phyloP scores from a whole-genome alignment of 2,113 vertebrate species.

The Cettia cetti region DNA sequence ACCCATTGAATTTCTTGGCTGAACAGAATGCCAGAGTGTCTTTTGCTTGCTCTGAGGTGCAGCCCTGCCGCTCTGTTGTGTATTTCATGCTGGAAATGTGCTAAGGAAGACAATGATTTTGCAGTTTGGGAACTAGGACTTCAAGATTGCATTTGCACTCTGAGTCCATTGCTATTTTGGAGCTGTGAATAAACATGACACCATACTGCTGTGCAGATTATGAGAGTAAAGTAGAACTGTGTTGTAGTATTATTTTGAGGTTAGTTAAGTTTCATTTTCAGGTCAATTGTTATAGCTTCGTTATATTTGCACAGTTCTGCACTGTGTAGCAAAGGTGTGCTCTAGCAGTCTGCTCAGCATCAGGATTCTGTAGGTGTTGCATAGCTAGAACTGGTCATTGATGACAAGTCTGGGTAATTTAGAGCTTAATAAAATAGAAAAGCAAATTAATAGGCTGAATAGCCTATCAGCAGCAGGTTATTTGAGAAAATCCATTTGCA shows the following conservation, averaged over 20 bases:
- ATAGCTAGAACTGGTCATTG: background rate
- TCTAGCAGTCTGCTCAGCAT: background rate
- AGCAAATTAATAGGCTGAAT: background rate
- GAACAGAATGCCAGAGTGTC: background rate
- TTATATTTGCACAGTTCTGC: background rate
- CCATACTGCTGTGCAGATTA: background rate
- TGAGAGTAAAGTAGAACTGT: background rate
- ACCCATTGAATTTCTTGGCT: background rate
- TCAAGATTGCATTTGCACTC: background rate
- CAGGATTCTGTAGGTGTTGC: background rate
- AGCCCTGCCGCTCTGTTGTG: background rate
- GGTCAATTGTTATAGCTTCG: background rate
- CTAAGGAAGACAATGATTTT: background rate
- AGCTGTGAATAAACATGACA: background rate
- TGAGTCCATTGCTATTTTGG: background rate
- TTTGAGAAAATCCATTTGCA: background rate
- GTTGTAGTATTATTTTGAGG: background rate
- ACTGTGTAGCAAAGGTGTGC: background rate
- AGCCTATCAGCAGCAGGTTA: background rate
- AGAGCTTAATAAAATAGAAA: background rate
- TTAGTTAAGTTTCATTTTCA: background rate
- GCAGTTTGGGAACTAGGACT: background rate
- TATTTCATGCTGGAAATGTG: background rate
- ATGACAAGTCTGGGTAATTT: background rate
- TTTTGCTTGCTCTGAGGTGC: background rate